Evolutionary conservation across 2,888 invertebrate species (phyloP).

Genomic region (Rotaria sp.): DNA sequence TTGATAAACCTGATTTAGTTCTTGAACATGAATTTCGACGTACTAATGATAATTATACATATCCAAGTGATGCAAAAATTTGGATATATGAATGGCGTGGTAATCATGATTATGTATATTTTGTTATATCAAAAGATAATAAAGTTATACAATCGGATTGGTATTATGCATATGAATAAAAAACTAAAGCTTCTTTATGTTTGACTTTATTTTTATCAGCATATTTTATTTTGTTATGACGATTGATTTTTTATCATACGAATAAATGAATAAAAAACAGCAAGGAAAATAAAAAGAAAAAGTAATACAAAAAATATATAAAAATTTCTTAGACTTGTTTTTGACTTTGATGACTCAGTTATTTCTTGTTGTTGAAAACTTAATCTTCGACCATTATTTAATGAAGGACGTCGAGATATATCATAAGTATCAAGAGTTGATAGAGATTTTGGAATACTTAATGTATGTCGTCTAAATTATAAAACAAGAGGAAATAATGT

Average conservation of each 20-base stretch:
- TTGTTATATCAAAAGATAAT: slow-evolving; percentile 6
- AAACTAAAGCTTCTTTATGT: too few relatives aligned
- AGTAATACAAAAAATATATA: slow-evolving; percentile 5
- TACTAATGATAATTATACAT: background rate
- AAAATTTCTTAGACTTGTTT: background rate
- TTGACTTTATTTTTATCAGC: background rate
- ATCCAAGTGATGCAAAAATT: background rate
- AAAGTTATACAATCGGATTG: background rate
- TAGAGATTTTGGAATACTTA: background rate
- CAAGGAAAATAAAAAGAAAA: background rate
- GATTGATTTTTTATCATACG: slow-evolving; percentile 16
- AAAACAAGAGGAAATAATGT: background rate
- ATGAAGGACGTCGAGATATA: background rate
- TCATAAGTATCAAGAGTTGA: background rate
- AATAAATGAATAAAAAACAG: slow-evolving; percentile 16
- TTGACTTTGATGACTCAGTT: slow-evolving; percentile 5
- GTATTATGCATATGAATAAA: background rate
- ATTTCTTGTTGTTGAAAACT: slow-evolving; percentile 4
- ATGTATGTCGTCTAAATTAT: background rate
- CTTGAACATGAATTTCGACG: background rate
- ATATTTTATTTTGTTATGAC: background rate
- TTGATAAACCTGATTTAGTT: background rate
- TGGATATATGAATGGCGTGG: slow-evolving; percentile 28
- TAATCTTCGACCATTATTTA: background rate
- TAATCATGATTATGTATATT: slow-evolving; percentile 17